Evolutionary conservation across 2,113 vertebrate species (phyloP), one percentile per base, ranked within the genome.

Genomic region (Aptenodytes forsteri): DNA sequence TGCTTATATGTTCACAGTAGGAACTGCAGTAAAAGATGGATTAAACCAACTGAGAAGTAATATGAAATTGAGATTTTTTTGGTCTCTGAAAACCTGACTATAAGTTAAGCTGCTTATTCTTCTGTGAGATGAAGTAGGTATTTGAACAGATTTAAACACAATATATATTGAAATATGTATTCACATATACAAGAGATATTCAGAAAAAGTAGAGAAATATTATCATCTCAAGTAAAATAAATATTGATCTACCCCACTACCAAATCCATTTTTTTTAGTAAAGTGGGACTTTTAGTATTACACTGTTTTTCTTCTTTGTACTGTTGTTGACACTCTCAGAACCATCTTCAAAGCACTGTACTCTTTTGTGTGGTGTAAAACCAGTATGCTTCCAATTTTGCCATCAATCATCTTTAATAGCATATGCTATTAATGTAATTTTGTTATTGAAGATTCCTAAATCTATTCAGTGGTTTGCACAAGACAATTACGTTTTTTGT

Each of bases 341-440:
- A 30, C 93, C 95, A 91, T 98, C 97, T 97, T 98, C 96, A 96
- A 98, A 97, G 97, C 95, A 93, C 87, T 3, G 66, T 93, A 95
- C 76, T 96, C 96, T 95, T 98, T 98, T 98, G 96, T 98, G 95
- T 95, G 96, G 97, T 94, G 83, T 92, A 95, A 97, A 98, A 97
- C 94, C 98, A 96, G 97, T 96, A 97, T 96, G 97, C 96, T 97
- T 97, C 97, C 97, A 98, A 98, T 98, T 98, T 98, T 98, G 96
- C 98, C 97, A 98, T 98, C 98, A 98, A 97, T 98, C 98, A 98
- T 98, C 98, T 98, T 98, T 98, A 98, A 98, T 98, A 98, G 98
- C 98, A 97, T 97, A 98, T 98, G 98, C 98, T 98, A 98, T 98
- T 98, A 98, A 98, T 98, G 97, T 97, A 98, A 98, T 98, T 98